Conservation (phyloP, 2,888 invertebrate species). For the Ophion obscuratus region DNA sequence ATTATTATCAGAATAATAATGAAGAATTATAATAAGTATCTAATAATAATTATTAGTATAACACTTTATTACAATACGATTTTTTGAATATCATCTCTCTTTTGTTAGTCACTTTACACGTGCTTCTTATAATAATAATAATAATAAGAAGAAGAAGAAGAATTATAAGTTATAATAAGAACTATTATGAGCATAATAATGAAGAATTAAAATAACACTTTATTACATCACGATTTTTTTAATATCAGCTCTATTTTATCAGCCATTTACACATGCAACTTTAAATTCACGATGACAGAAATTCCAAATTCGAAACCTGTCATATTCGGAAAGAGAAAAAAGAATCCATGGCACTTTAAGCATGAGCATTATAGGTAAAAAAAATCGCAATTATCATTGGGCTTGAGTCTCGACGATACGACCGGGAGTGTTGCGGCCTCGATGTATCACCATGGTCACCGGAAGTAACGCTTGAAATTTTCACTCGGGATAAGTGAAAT, state of each 20-base stretch:
- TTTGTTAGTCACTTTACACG: not conserved
- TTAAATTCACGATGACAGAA: not conserved
- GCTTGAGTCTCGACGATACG: not conserved
- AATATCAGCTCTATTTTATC: not conserved
- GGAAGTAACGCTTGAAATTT: slow-evolving; percentile 34
- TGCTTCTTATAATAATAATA: not conserved
- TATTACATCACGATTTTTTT: not conserved
- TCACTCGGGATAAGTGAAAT: not conserved
- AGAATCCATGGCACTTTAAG: not conserved
- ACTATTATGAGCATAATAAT: not conserved
- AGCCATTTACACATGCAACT: not conserved
- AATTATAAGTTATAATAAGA: not conserved
- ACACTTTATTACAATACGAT: not conserved
- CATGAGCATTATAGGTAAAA: not conserved
- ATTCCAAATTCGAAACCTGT: not conserved
- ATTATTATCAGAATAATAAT: not conserved
- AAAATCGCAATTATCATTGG: not conserved
- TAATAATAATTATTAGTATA: not conserved
- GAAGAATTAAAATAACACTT: not conserved
- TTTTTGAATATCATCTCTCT: not conserved
- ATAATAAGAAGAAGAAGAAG: not conserved
- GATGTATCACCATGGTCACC: not conserved
- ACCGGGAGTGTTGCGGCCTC: slow-evolving; percentile 3
- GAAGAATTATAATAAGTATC: not conserved
- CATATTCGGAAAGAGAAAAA: not conserved